Percentiles rank a stretch among this genome's conserved stretches.
These are phyloP conservation scores for Melanotaenia maccullochi DNA, from an alignment of 2,797 vertebrate species.

Conservation along the genomic window DNA sequence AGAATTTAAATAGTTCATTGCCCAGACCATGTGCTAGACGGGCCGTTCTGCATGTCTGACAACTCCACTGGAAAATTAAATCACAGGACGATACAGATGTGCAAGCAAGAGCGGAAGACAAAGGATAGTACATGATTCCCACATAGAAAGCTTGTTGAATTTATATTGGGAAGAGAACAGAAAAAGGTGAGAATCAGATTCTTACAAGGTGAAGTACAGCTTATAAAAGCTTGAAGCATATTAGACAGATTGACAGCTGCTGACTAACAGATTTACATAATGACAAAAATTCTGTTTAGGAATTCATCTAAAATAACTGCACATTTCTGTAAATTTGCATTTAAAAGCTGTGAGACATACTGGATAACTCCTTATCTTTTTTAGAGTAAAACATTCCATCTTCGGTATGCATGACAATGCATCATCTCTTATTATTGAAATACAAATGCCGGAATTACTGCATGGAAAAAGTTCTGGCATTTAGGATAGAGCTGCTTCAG, in stretches of 20 bases:
- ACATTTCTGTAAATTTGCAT: slow-evolving; percentile 1
- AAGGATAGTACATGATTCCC: slow-evolving; percentile 54
- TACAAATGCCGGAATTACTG: slow-evolving; percentile 6
- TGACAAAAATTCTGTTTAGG: slow-evolving; percentile 35
- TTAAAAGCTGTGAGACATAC: slow-evolving; percentile 8
- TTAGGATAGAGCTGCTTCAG: slow-evolving; percentile 14
- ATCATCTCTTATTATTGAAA: background rate
- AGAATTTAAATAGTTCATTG: slow-evolving; percentile 48
- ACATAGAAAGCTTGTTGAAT: slow-evolving; percentile 31
- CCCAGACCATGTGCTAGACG: slow-evolving; percentile 29
- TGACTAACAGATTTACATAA: slow-evolving; percentile 22
- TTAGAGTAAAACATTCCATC: background rate
- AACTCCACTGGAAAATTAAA: slow-evolving; percentile 62
- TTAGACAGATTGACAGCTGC: slow-evolving; percentile 35
- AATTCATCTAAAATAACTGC: slow-evolving; percentile 5
- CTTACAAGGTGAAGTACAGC: slow-evolving; percentile 52
- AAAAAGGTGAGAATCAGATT: slow-evolving; percentile 42
- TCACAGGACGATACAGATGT: slow-evolving; percentile 37
- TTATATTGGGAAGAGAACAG: slow-evolving; percentile 24
- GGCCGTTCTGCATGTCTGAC: slow-evolving; percentile 41
- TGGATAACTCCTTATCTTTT: background rate
- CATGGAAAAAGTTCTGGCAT: background rate
- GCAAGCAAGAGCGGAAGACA: slow-evolving; percentile 33
- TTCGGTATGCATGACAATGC: background rate
- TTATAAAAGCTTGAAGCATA: slow-evolving; percentile 43